Percentiles rank a stretch among this genome's conserved stretches.
phyloP scores from a whole-genome alignment of 2,888 invertebrate genomes.

The Meteorus colon region DNA sequence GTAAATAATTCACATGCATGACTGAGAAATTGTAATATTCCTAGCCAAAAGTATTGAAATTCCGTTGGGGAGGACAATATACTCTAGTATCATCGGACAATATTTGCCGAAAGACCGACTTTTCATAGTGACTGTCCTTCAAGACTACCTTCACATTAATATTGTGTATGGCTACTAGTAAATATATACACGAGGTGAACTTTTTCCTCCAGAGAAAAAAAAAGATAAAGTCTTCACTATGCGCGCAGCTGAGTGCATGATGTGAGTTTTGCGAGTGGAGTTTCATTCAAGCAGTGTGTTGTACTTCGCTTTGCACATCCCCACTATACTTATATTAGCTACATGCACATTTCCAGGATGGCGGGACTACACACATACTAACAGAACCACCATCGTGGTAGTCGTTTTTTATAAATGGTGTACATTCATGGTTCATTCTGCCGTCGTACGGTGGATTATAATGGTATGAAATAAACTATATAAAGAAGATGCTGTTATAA shows the following conservation, averaged over 20 bases:
- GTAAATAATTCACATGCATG: too few relatives aligned
- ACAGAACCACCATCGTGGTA: background rate
- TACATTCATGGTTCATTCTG: constrained; percentile 28
- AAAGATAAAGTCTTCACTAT: background rate
- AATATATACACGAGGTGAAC: too few relatives aligned
- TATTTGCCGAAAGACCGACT: too few relatives aligned
- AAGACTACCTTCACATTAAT: too few relatives aligned
- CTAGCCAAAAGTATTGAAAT: too few relatives aligned
- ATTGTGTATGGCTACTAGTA: too few relatives aligned
- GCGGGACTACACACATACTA: constrained; percentile 3
- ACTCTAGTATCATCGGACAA: too few relatives aligned
- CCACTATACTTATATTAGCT: constrained; percentile 9
- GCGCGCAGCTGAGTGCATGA: background rate
- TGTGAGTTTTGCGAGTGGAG: constrained; percentile 28
- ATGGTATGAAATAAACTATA: background rate
- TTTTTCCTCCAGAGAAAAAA: background rate
- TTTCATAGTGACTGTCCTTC: too few relatives aligned
- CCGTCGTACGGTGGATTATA: constrained; percentile 5
- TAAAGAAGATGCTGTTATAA: background rate
- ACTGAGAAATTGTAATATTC: too few relatives aligned
- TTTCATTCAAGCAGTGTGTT: constrained; percentile 51
- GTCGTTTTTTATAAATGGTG: constrained; percentile 1
- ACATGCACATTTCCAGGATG: background rate
- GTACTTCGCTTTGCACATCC: background rate
- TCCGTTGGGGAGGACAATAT: too few relatives aligned